Evolutionary conservation across 2,113 vertebrate species (phyloP).

Genomic region (Ivindomyrus marchei): DNA sequence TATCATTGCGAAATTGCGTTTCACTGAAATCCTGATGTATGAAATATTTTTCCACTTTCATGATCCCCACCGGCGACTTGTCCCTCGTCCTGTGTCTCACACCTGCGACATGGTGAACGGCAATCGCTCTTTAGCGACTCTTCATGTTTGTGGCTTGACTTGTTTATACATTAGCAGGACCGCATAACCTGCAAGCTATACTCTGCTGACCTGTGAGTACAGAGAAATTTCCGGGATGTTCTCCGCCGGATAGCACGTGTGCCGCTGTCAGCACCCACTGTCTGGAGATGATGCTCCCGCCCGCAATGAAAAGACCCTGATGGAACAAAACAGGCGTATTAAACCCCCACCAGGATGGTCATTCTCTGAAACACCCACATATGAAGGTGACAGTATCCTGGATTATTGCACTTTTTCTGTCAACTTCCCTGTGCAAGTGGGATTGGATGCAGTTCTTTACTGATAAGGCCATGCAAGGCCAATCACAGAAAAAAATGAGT

Average conservation of each 20-base stretch:
- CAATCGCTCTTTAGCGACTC: not conserved
- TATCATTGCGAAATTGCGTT: not conserved
- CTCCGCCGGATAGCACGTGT: not conserved
- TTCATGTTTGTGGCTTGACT: not conserved
- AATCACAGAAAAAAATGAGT: not conserved
- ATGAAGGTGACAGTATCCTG: not conserved
- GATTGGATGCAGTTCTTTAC: not conserved
- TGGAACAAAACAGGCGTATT: not conserved
- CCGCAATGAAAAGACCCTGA: not conserved
- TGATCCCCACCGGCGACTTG: not conserved
- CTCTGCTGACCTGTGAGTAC: not conserved
- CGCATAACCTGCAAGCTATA: not conserved
- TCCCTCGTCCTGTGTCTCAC: not conserved
- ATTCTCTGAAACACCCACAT: not conserved
- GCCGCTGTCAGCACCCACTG: constrained; percentile 22
- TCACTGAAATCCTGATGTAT: not conserved
- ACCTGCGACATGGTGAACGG: not conserved
- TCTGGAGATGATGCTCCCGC: constrained; percentile 4
- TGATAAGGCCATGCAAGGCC: not conserved
- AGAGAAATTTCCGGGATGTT: not conserved
- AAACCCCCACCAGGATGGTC: not conserved
- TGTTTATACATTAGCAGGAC: not conserved
- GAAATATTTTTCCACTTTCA: constrained; percentile 7
- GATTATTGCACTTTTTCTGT: not conserved
- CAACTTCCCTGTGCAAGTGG: not conserved